These are phyloP conservation scores for Eumacrocentrus americanus DNA, from an alignment of 2,888 invertebrate species.

Conservation along the genomic window DNA sequence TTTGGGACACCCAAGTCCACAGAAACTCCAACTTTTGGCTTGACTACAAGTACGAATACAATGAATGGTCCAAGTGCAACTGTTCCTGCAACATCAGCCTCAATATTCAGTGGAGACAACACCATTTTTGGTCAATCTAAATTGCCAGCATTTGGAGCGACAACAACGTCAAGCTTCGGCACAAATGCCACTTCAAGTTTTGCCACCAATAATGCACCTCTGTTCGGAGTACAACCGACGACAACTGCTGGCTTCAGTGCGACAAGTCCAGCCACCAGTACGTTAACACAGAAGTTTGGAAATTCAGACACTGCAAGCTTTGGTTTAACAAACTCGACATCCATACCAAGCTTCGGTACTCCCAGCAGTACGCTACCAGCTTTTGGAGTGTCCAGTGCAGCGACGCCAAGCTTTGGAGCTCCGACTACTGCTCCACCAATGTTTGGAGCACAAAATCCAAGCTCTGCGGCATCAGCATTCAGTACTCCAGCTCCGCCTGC, in stretches of 20 bases:
- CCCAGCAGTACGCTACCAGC: conserved; percentile 27
- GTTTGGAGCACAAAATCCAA: too few relatives aligned
- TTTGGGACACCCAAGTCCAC: conserved; percentile 8
- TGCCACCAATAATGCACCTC: conserved; percentile 23
- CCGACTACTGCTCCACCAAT: conserved; percentile 32
- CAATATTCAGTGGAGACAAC: conserved; percentile 28
- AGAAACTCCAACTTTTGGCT: conserved; percentile 12
- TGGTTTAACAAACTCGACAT: not conserved
- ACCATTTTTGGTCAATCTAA: conserved; percentile 37
- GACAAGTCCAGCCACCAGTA: conserved; percentile 10
- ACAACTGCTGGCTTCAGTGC: conserved; percentile 25
- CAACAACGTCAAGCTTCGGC: conserved; percentile 26
- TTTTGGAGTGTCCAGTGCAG: conserved; percentile 27
- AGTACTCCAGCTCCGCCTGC: conserved; percentile 9
- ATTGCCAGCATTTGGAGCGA: conserved; percentile 28
- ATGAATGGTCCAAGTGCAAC: conserved; percentile 22
- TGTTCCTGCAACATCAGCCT: conserved; percentile 17
- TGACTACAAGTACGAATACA: conserved; percentile 24
- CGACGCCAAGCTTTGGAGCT: conserved; percentile 36
- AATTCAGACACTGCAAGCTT: too few relatives aligned
- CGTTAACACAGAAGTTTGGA: too few relatives aligned
- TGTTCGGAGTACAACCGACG: conserved; percentile 20
- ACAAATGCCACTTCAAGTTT: conserved; percentile 12
- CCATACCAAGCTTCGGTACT: conserved; percentile 34
- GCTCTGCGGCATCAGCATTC: conserved; percentile 8